Evolutionary conservation across 1,140 invertebrate species (phyloP), one percentile per base, ranked within the genome.

Genomic region (Penaeus japonicus): DNA sequence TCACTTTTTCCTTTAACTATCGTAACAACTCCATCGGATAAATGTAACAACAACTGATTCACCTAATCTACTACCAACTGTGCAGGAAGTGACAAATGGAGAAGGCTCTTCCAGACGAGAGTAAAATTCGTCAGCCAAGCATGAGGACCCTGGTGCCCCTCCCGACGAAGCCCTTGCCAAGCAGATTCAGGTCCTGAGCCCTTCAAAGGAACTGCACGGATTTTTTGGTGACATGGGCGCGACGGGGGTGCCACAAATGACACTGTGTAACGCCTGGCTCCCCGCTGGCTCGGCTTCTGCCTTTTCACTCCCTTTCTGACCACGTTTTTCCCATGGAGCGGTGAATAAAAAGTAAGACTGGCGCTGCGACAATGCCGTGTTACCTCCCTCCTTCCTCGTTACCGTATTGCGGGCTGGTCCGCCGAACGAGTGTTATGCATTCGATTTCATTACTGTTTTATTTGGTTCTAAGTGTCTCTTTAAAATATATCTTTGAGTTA

Each of bases 271-370:
- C 79, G 65, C 53, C 20, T n/a, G 86, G 30, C 79, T 22, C 85
- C 86, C 86, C 86, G 86, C 80, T 32, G 86, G 17, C 86, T 82
- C 86, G 79, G 62, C 86, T 88, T 88, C 86, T 88, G 86, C 86
- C 86, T 88, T 88, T 88, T 88, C 86, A 83, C 86, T 88, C 79
- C 39, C 62, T 30, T 70, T 81, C 77, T 80, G 85, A 62, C 85
- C 84, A 78, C 62, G 65, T 73, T 83, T 83, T 88, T 88, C 86
- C 86, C 86, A 88, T 79, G 24, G 62, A 75, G 80, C 20, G 55
- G 39, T 4, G 80, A 73, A 88, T 73, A 82, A 88, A 83, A 82
- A 88, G 55, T 57, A 81, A 20, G 18, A 22, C 18, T 18, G 86
- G 53, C 78, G 77, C 59, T 47, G 27, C 80, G 85, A 87, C 86